These are phyloP conservation scores for Pseudachorutes palmiensis DNA, from an alignment of 1,140 invertebrate genomes.

Conservation along the genomic window DNA sequence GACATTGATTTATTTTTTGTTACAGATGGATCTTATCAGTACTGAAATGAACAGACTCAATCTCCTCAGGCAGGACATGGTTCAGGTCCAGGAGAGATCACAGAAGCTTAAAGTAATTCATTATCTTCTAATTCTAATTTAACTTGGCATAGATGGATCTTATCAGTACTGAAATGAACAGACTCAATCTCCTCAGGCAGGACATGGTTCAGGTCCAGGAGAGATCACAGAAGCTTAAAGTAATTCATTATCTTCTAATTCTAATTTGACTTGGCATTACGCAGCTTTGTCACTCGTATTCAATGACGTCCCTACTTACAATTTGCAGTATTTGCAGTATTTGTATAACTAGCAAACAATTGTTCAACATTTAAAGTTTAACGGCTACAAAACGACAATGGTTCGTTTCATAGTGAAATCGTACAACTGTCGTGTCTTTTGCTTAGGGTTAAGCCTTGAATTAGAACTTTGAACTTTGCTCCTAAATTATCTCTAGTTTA, in stretches of 20 bases:
- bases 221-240: neutral
- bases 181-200: neutral
- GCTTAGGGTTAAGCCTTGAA: too few species aligned
- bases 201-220: neutral
- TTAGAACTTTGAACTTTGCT: too few species aligned
- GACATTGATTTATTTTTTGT: slow-evolving; percentile 1
- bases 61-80: neutral
- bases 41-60: neutral
- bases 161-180: neutral
- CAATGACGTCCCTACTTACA: neutral
- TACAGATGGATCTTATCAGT: neutral
- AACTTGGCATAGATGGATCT: neutral
- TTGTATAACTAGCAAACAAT: neutral
- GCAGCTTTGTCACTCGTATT: too few species aligned
- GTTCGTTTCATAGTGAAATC: too few species aligned
- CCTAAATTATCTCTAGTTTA: too few species aligned
- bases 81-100: neutral
- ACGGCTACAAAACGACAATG: too few species aligned
- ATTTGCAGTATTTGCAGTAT: neutral
- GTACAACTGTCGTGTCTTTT: too few species aligned
- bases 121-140: neutral
- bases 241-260: neutral
- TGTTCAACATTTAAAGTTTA: too few species aligned
- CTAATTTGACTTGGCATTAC: neutral
- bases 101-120: slow-evolving; percentile 1